phyloP scores from a whole-genome alignment of 2,888 invertebrate species.

The Rhingia campestris region DNA sequence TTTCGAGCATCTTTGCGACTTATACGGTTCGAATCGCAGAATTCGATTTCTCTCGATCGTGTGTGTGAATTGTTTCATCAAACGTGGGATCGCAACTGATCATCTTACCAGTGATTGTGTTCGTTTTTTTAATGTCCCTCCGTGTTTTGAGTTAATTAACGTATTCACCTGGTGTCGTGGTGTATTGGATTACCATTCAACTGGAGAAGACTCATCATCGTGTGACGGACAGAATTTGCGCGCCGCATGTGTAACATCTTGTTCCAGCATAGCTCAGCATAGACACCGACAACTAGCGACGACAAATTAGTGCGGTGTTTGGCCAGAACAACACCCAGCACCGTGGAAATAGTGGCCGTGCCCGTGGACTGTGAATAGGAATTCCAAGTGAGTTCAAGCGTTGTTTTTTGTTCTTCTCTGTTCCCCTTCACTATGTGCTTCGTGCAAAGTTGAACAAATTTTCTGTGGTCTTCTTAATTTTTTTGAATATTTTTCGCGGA shows the following conservation, averaged over 20 bases:
- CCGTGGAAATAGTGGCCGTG: slow-evolving; percentile 42
- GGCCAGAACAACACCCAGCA: slow-evolving; percentile 20
- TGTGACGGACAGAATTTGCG: slow-evolving; percentile 38
- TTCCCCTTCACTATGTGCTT: slow-evolving; percentile 24
- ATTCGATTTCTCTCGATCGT: slow-evolving; percentile 51
- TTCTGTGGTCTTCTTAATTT: slow-evolving; percentile 1
- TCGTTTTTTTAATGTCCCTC: slow-evolving; percentile 21
- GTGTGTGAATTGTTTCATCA: slow-evolving; percentile 23
- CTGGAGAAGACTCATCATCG: slow-evolving; percentile 19
- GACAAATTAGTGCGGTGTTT: slow-evolving; percentile 35
- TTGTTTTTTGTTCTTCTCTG: slow-evolving; percentile 14
- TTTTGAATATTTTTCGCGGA: slow-evolving; percentile 52
- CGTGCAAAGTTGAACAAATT: slow-evolving; percentile 27
- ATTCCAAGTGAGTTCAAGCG: slow-evolving; percentile 60
- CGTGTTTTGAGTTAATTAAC: slow-evolving; percentile 65
- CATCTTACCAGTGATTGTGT: slow-evolving; percentile 54
- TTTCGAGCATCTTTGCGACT: slow-evolving; percentile 11
- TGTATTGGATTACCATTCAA: slow-evolving; percentile 63
- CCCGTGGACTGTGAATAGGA: slow-evolving; percentile 47
- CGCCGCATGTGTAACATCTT: slow-evolving; percentile 59
- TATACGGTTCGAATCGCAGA: slow-evolving; percentile 22
- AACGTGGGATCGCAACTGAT: slow-evolving; percentile 43
- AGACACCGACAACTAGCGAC: not conserved
- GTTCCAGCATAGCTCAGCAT: slow-evolving; percentile 20
- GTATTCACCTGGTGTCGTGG: slow-evolving; percentile 61